A percentile compares a stretch with the other conserved stretches of the same genome.
Evolutionary conservation across 92 coral and sea anemone genomes (phyloP).

Genomic region (Umimayanthus kanabou): DNA sequence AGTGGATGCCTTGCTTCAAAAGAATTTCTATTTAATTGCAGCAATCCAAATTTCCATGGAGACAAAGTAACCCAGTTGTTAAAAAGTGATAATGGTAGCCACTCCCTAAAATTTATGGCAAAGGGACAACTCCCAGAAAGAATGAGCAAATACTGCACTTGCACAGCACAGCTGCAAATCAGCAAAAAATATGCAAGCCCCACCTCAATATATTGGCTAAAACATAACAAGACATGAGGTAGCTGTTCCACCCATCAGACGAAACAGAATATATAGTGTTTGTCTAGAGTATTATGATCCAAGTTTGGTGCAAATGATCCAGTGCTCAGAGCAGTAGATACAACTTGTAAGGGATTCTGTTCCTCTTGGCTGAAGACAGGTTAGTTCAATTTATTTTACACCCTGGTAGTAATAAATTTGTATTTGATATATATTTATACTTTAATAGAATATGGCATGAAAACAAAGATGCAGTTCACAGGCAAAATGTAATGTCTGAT

Average conservation of each 20-base stretch:
- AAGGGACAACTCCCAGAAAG: slow-evolving; percentile 18
- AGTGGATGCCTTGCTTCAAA: background rate
- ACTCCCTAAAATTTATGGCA: background rate
- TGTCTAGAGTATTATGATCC: background rate
- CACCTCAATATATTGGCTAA: background rate
- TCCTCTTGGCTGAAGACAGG: background rate
- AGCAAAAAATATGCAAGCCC: background rate
- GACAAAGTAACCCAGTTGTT: background rate
- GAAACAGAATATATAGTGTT: background rate
- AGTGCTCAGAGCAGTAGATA: background rate
- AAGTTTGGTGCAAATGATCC: background rate
- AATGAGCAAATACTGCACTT: background rate
- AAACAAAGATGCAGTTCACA: background rate
- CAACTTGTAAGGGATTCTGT: background rate
- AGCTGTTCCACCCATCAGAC: slow-evolving; percentile 9
- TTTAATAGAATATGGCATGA: background rate
- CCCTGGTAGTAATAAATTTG: background rate
- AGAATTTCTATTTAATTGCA: background rate
- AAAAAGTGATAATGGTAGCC: background rate
- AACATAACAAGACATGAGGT: slow-evolving; percentile 19
- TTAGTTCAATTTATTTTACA: background rate
- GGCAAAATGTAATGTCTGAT: background rate
- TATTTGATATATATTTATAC: background rate
- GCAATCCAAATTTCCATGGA: background rate
- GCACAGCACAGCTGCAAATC: background rate